Evolutionary conservation across 2,113 vertebrate species (phyloP).

Genomic region (Eptatretus burgeri): DNA sequence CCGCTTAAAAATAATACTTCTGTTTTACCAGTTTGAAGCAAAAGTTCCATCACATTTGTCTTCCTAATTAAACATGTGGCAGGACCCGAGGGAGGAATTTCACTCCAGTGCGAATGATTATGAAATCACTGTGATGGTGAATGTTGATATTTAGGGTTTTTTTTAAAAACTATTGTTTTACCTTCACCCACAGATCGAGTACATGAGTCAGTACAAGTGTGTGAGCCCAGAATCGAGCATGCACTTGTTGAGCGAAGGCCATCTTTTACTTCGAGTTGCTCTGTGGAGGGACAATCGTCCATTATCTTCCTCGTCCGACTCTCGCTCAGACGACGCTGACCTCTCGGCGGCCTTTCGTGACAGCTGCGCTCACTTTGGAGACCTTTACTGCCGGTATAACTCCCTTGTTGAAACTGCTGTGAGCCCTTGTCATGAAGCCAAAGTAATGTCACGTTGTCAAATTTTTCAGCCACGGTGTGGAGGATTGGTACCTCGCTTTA

Average conservation of each 20-base stretch:
- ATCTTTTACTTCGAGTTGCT: not conserved
- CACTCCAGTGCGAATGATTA: no score
- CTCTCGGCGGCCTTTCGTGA: conserved; percentile 1
- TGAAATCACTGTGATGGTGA: no score
- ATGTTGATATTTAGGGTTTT: no score
- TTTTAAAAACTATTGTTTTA: no score
- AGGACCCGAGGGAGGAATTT: no score
- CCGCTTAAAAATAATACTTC: no score
- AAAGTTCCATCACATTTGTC: no score
- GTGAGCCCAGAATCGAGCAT: not conserved
- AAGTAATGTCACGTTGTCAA: not conserved
- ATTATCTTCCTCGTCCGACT: no score
- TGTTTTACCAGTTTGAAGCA: no score
- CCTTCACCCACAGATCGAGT: not conserved
- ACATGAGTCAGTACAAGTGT: not conserved
- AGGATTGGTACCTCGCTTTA: conserved; percentile 3
- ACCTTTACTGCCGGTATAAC: not conserved
- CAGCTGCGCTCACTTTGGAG: not conserved
- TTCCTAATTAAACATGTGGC: no score
- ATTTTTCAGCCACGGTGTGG: conserved; percentile 1
- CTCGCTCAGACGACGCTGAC: not conserved
- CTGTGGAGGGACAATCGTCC: no score
- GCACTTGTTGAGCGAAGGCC: not conserved
- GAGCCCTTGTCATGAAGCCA: not conserved
- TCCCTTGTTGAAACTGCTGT: not conserved